phyloP scores from a whole-genome alignment of 2,888 invertebrate genomes.

The Agrilus mali region DNA sequence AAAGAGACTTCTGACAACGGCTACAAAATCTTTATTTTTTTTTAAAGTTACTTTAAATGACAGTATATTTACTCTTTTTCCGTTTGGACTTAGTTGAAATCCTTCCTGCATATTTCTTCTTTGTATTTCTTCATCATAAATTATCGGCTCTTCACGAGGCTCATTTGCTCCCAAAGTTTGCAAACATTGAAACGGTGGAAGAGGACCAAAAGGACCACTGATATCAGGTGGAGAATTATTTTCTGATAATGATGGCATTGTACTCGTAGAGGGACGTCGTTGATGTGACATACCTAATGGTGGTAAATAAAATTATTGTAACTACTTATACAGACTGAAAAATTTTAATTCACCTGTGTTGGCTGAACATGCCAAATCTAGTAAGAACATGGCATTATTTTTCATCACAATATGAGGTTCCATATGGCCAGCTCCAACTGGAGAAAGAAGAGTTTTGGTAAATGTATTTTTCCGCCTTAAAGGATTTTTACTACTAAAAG shows the following conservation, averaged over 20 bases:
- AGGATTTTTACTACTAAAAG: conserved; percentile 29
- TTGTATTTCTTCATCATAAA: conserved; percentile 37
- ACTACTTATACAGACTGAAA: conserved; percentile 1
- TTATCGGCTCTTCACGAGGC: conserved; percentile 23
- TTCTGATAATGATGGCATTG: conserved; percentile 42
- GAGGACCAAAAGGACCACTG: conserved; percentile 40
- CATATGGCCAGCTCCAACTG: conserved; percentile 27
- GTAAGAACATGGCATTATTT: conserved; percentile 86
- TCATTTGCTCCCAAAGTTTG: conserved; percentile 36
- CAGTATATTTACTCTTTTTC: conserved; percentile 30
- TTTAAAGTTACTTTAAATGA: neutral
- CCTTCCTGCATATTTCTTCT: conserved; percentile 34
- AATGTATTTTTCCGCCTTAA: conserved; percentile 19
- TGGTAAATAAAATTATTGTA: neutral
- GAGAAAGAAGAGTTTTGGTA: conserved; percentile 19
- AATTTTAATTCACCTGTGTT: conserved; percentile 25
- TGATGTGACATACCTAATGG: conserved; percentile 19
- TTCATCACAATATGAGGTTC: conserved; percentile 61
- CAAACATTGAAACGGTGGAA: conserved; percentile 49
- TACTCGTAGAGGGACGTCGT: conserved; percentile 24
- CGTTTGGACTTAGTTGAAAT: conserved; percentile 21
- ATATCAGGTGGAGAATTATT: conserved; percentile 43
- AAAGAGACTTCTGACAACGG: conserved; percentile 42
- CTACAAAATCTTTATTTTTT: conserved; percentile 21
- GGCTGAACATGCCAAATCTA: conserved; percentile 76